Evolutionary conservation across 2,113 vertebrate genomes (phyloP).

Genomic region (Argyrosomus japonicus): DNA sequence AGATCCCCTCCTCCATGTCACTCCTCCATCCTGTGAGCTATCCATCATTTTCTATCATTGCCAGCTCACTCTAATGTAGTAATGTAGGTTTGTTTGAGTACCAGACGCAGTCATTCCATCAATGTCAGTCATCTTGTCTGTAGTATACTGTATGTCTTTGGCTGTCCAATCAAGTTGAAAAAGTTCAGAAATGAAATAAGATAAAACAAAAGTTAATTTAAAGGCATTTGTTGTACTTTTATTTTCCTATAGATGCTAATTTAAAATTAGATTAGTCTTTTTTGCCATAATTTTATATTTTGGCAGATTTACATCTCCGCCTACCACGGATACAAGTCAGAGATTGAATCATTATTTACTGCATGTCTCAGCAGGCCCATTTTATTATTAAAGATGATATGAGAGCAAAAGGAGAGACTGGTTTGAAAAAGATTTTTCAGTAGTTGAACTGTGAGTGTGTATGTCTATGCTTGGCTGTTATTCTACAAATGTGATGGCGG

Average conservation of each 20-base stretch:
- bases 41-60: constrained; percentile 53
- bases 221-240: not conserved
- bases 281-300: not conserved
- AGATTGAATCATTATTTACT: not conserved
- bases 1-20: constrained; percentile 49
- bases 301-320: not conserved
- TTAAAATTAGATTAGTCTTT: too few relatives aligned
- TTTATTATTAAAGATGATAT: not conserved
- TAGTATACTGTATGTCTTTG: not conserved
- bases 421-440: not conserved
- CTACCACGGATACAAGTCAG: not conserved
- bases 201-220: not conserved
- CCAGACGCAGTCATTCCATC: constrained; percentile 49
- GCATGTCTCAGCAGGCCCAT: not conserved
- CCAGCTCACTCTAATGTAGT: constrained; percentile 25
- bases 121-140: constrained; percentile 38
- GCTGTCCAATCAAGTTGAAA: not conserved
- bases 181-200: not conserved
- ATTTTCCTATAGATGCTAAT: too few relatives aligned
- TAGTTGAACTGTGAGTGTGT: not conserved
- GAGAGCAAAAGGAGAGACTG: not conserved
- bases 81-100: constrained; percentile 38
- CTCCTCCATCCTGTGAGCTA: constrained; percentile 28
- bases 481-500: not conserved
- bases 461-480: not conserved